phyloP scores from a whole-genome alignment of 1,140 invertebrate species.

The Spodoptera litura region DNA sequence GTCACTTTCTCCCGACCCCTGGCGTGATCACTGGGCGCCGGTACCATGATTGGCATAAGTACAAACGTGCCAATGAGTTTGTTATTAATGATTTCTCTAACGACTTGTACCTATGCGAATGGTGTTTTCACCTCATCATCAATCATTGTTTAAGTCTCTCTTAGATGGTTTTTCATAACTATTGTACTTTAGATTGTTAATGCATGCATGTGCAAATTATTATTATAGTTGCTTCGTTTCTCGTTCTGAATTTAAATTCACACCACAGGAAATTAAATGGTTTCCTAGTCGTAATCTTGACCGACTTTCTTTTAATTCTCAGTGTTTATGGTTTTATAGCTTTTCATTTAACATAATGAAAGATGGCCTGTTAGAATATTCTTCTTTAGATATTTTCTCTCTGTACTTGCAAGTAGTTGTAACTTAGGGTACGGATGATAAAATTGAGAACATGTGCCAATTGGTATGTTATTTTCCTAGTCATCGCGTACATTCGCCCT shows the following conservation, averaged over 20 bases:
- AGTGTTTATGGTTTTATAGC: background rate
- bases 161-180: constrained; percentile 18
- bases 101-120: constrained; percentile 21
- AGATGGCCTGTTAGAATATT: too few species aligned
- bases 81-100: constrained; percentile 47
- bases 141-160: constrained; percentile 39
- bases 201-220: constrained; percentile 1
- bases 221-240: background rate
- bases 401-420: too few species aligned
- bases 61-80: constrained; percentile 38
- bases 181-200: constrained; percentile 18
- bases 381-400: too few species aligned
- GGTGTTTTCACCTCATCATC: constrained; percentile 42
- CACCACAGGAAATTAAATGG: background rate
- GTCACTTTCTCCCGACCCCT: constrained; percentile 40
- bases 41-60: constrained; percentile 38
- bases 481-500: background rate
- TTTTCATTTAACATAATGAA: too few species aligned
- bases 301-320: constrained; percentile 10
- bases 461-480: background rate
- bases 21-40: constrained; percentile 29
- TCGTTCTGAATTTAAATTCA: background rate
- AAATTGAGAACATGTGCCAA: too few species aligned
- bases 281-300: constrained; percentile 20
- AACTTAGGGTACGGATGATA: too few species aligned